Evolutionary conservation across 2,113 vertebrate species (phyloP).

Genomic region (Shinisaurus crocodilurus): DNA sequence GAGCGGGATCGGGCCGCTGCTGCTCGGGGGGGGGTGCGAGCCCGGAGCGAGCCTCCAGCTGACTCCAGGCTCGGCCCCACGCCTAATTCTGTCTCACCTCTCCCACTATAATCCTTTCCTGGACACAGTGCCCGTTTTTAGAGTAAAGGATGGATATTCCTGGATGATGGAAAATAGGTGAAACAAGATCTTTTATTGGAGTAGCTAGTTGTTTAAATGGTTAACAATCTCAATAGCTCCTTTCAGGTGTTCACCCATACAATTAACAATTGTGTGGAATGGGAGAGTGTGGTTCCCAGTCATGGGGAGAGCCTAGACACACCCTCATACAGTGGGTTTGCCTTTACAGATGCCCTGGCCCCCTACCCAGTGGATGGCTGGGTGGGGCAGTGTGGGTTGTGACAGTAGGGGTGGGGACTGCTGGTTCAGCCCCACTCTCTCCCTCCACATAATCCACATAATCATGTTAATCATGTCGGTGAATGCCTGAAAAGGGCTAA

Average conservation of each 20-base stretch:
- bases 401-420: no score
- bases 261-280: neutral
- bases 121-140: slow-evolving; percentile 26
- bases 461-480: neutral
- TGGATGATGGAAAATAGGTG: slow-evolving; percentile 13
- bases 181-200: slow-evolving; percentile 10
- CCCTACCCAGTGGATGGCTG: no score
- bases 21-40: no score
- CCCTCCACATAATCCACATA: no score
- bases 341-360: neutral
- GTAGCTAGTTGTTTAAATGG: slow-evolving; percentile 56
- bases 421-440: no score
- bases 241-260: neutral
- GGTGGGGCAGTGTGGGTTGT: no score
- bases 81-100: no score
- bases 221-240: slow-evolving; percentile 8
- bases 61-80: no score
- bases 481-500: neutral
- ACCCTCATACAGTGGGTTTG: neutral
- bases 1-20: no score
- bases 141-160: slow-evolving; percentile 10
- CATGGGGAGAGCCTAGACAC: no score
- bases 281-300: neutral
- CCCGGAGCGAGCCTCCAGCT: no score
- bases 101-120: slow-evolving; percentile 28